Base-by-base conservation (phyloP, 2,888 invertebrate genomes). In the Oasisia sp. region DNA sequence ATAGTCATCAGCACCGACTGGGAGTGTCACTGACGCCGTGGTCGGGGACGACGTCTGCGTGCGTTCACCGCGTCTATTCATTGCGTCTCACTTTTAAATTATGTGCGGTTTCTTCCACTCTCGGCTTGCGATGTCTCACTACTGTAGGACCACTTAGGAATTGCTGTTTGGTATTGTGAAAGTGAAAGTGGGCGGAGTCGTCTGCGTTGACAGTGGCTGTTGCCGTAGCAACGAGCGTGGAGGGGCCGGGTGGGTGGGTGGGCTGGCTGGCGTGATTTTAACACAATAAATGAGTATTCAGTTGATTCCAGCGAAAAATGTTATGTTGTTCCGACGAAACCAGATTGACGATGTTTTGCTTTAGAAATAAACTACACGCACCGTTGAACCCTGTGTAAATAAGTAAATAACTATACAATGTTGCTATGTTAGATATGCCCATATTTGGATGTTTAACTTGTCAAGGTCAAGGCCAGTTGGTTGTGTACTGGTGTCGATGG, bases 91-190 rank as follows among this genome's bases (percentile, higher is more conserved):
- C 27, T 74, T 74, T 74, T 27, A 74, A 74, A 74, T 74, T 74
- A 74, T 74, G 19, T 58, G 11, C 58, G 19, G 58, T 14, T 27
- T 74, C 74, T 74, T 74, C 74, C 74, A 27, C 74, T 74, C 19
- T 27, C 74, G n/a, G 74, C 74, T 74, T 74, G 74, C 74, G 7
- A 74, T n/a, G 74, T 74, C 74, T 74, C 74, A 27, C 74, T 74
- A 27, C 27, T 74, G 74, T 74, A 74, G 74, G 7, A 19, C 74
- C 74, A 74, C 74, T 74, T 74, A 74, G 74, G n/a, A 74, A 74
- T 74, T 74, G 74, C 74, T 74, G 74, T 74, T 74, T 74, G 74
- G 27, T 74, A 74, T 74, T 74, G 74, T 74, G 74, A 74, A 74
- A 74, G 74, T 74, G 74, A 74, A 74, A 74, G 0, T 74, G 74